These are phyloP conservation scores for Styela plicata DNA, from an alignment of 23 tunicate species.

Conservation along the genomic window DNA sequence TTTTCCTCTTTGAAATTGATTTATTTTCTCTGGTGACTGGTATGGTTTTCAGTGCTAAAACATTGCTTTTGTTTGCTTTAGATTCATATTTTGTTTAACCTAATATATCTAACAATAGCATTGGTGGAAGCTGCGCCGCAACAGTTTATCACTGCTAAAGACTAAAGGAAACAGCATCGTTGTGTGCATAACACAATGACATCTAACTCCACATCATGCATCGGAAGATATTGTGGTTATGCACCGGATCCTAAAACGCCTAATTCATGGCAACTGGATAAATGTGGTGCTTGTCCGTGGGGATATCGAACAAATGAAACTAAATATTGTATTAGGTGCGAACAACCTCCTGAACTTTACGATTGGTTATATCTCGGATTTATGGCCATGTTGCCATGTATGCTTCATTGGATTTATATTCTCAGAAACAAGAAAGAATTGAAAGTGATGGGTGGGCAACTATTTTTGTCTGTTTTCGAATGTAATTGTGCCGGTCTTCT, in stretches of 20 bases:
- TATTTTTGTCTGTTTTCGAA: constrained; percentile 42
- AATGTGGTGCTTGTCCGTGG: constrained; percentile 66
- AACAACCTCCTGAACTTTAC: constrained; percentile 31
- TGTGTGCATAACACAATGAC: too few species aligned
- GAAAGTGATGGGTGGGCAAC: constrained; percentile 28
- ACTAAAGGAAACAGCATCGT: too few species aligned
- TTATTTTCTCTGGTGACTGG: too few species aligned
- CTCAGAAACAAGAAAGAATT: constrained; percentile 10
- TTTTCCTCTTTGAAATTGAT: too few species aligned
- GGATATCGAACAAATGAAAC: constrained; percentile 48
- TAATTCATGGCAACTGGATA: constrained; percentile 21
- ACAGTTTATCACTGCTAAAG: too few species aligned
- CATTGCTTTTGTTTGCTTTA: too few species aligned
- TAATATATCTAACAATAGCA: too few species aligned
- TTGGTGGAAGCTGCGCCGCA: too few species aligned
- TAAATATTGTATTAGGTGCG: constrained; percentile 51
- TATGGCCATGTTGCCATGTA: constrained; percentile 59
- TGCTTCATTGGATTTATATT: constrained; percentile 62
- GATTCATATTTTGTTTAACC: too few species aligned
- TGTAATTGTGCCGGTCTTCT: constrained; percentile 23
- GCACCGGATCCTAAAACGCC: background rate
- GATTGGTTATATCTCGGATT: constrained; percentile 69
- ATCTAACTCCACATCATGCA: too few species aligned
- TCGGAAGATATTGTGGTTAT: constrained; percentile 54
- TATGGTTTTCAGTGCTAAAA: too few species aligned